Evolutionary conservation across 2,888 invertebrate species (phyloP).

Genomic region (Periphyllus acericola): DNA sequence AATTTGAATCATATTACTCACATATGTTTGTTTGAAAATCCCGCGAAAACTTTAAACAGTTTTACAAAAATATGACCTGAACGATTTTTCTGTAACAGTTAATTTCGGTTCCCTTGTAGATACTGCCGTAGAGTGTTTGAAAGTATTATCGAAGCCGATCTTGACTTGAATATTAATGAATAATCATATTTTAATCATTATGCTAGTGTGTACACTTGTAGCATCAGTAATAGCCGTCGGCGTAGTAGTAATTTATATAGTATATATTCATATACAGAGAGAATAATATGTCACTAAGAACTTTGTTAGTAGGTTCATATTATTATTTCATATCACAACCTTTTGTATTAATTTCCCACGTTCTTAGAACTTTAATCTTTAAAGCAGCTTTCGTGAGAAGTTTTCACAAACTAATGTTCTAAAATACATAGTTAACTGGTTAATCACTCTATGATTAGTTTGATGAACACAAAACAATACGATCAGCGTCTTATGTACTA

Average conservation of each 20-base stretch:
- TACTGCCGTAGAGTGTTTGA: no score
- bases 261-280: no score
- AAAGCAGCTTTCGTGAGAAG: slow-evolving; percentile 11
- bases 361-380: slow-evolving; percentile 15
- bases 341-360: not conserved
- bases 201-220: not conserved
- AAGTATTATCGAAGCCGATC: no score
- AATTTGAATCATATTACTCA: no score
- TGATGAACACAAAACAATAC: not conserved
- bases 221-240: not conserved
- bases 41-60: no score
- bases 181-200: not conserved
- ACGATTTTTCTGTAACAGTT: no score
- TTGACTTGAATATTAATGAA: no score
- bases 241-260: not conserved
- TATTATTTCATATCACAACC: slow-evolving; percentile 1
- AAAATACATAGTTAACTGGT: not conserved
- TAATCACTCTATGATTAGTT: slow-evolving; percentile 6
- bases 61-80: no score
- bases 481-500: not conserved
- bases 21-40: no score
- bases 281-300: not conserved
- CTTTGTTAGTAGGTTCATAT: not conserved
- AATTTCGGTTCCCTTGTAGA: no score
- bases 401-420: slow-evolving; percentile 4